phyloP scores from a whole-genome alignment of 1,140 invertebrate species.

The Achatina immaculata region DNA sequence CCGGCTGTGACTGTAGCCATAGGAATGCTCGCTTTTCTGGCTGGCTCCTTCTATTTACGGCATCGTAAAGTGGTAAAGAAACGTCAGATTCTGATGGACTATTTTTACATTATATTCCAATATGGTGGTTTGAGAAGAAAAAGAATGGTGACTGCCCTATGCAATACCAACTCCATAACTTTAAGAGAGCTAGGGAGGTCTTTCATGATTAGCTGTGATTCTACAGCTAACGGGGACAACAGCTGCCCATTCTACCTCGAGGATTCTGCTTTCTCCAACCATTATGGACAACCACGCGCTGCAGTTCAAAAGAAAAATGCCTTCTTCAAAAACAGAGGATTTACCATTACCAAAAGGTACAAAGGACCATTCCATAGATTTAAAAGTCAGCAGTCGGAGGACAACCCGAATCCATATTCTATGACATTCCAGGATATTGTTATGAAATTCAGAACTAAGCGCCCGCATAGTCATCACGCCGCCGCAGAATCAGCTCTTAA shows the following conservation, averaged over 20 bases:
- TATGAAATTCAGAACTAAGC: conserved; percentile 17
- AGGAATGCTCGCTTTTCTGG: conserved; percentile 27
- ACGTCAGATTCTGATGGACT: conserved; percentile 34
- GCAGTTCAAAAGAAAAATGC: neutral
- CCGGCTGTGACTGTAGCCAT: conserved; percentile 28
- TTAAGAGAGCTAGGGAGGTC: conserved; percentile 32
- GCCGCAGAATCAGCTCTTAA: neutral
- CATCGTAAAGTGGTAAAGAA: conserved; percentile 35
- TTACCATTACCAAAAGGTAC: neutral
- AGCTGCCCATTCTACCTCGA: conserved; percentile 27
- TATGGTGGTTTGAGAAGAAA: conserved; percentile 31
- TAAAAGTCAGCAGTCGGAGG: conserved; percentile 23
- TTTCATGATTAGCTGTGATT: conserved; percentile 36
- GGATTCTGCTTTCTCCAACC: neutral
- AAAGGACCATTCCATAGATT: conserved; percentile 7
- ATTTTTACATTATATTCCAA: conserved; percentile 37
- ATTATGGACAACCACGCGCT: neutral
- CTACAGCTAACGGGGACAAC: conserved; percentile 12
- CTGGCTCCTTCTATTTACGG: conserved; percentile 32
- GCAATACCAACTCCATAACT: conserved; percentile 35
- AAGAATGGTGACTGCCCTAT: conserved; percentile 33
- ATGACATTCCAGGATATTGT: conserved; percentile 26
- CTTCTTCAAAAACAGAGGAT: conserved; percentile 1
- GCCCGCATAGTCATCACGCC: neutral
- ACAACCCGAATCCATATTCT: neutral